Base-by-base conservation (phyloP, 2,888 invertebrate genomes). In the Protophormia terraenovae region DNA sequence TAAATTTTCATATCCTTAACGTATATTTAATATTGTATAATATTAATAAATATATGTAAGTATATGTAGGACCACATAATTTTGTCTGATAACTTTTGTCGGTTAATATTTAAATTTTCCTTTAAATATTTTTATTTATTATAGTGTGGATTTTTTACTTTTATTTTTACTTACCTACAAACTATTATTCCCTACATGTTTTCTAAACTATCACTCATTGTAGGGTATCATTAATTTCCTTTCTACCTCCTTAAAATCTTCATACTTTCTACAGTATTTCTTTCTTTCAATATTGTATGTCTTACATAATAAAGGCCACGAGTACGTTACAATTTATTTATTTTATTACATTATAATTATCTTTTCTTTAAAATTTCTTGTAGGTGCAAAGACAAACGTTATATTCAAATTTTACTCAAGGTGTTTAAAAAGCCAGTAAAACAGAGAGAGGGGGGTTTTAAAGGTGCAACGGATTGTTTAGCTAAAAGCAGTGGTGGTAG, bases 291-390 rank as follows among this genome's bases (percentile, higher is more conserved):
- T n/a, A n/a, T n/a, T 60, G 12, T 7, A 60, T 58, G 19, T 60
- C 50, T 24, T 1, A 53, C 50, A 27, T 12, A 38, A 53, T 19
- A 1, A n/a, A 2, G 38, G 12, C 19, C 24, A 27, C 10, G 41
- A 77, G 58, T 62, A 69, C 90, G 90, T 90, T 86, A 88, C 88
- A 87, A 8, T 41, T 69, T 38, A 29, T 10, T 79, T 72, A 45
- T n/a, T 41, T 67, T 60, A 35, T 75, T 67, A 27, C 32, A 64
- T 27, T n/a, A 41, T 38, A 75, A 62, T 75, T 62, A 62, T 76
- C 16, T 62, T 76, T 82, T 47, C 80, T 53, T 47, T 41, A 78
- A 16, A 50, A 71, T n/a, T 41, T 66, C 66, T 73, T 66, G 64
- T 77, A 83, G 82, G 82, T 64, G 71, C 72, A 71, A 41, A n/a